These are phyloP conservation scores for Nymphicus hollandicus DNA, from an alignment of 2,113 vertebrate species.

Conservation along the genomic window DNA sequence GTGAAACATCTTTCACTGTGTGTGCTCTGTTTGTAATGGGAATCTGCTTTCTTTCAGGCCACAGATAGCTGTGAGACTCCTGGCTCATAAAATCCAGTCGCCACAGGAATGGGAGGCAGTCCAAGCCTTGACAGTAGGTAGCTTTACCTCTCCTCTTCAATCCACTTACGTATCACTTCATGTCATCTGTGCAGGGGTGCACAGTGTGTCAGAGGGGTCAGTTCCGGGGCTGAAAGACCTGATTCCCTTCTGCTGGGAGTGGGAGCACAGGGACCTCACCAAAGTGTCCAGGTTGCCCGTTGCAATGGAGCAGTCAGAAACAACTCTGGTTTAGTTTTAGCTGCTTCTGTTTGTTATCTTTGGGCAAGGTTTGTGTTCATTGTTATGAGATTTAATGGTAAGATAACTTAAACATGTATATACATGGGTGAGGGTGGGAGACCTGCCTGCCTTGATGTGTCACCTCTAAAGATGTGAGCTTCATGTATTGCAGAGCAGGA, in stretches of 20 bases:
- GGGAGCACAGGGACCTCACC: not conserved
- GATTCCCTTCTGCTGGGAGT: not conserved
- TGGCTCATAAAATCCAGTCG: slow-evolving; percentile 95
- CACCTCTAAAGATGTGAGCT: not conserved
- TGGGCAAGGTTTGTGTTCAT: not conserved
- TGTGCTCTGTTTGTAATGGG: not conserved
- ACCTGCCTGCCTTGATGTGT: not conserved
- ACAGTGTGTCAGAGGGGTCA: not conserved
- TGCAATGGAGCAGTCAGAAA: not conserved
- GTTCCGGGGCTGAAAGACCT: not conserved
- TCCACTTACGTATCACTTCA: not conserved
- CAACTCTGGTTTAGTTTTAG: not conserved
- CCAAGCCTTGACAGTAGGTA: slow-evolving; percentile 89
- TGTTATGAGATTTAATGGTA: not conserved
- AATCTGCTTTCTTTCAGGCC: slow-evolving; percentile 76
- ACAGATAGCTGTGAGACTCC: slow-evolving; percentile 88
- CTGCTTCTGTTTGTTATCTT: not conserved
- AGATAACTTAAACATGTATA: not conserved
- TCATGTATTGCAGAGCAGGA: not conserved
- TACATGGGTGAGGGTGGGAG: not conserved
- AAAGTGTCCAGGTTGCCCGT: not conserved
- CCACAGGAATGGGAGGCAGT: slow-evolving; percentile 96
- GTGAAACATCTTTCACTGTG: not conserved
- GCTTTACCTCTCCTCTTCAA: not conserved
- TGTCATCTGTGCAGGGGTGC: not conserved